Evolutionary conservation across 2,888 invertebrate genomes (phyloP).

Genomic region (Brachyopa scutellaris): DNA sequence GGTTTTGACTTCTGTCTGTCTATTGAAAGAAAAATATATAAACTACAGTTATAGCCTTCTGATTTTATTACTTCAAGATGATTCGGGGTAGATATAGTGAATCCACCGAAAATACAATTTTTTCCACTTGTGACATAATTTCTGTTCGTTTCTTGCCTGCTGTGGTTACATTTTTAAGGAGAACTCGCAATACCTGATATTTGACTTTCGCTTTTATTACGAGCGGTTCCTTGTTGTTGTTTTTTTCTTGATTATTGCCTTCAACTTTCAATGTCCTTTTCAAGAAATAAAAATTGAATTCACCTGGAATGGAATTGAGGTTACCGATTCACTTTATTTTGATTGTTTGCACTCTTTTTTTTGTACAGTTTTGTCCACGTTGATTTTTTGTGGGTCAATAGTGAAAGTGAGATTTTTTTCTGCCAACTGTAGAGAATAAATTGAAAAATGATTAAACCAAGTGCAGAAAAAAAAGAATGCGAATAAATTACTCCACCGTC

Average conservation of each 20-base stretch:
- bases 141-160: not conserved
- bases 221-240: conserved; percentile 27
- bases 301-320: conserved; percentile 40
- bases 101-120: not conserved
- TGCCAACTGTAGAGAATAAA: not conserved
- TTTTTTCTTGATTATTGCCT: conserved; percentile 32
- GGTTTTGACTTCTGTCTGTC: not conserved
- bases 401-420: conserved; percentile 55
- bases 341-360: too few species aligned
- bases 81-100: not conserved
- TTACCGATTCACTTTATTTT: conserved; percentile 39
- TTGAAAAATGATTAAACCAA: not conserved
- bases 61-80: not conserved
- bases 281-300: not conserved
- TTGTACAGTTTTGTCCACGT: too few species aligned
- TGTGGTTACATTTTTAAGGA: conserved; percentile 30
- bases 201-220: conserved; percentile 69
- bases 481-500: conserved; percentile 14
- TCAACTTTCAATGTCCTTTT: conserved; percentile 59
- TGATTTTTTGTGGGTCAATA: conserved; percentile 63
- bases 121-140: conserved; percentile 48
- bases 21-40: conserved; percentile 1
- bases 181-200: conserved; percentile 61
- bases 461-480: not conserved
- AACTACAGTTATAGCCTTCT: not conserved